Evolutionary conservation across 1,140 invertebrate genomes (phyloP).

Genomic region (Diachasmimorpha longicaudata): DNA sequence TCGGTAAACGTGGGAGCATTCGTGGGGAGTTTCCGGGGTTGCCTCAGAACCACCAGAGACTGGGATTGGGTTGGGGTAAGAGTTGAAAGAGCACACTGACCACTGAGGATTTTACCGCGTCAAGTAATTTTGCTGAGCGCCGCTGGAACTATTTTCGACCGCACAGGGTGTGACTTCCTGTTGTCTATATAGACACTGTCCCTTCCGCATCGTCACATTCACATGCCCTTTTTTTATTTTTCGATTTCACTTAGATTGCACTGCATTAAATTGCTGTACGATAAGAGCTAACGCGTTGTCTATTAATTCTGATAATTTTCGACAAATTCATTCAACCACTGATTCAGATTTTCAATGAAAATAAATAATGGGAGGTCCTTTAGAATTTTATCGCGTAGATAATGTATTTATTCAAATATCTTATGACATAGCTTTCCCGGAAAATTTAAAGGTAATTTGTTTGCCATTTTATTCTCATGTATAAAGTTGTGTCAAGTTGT

Average conservation of each 20-base stretch:
- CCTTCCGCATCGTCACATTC: not conserved
- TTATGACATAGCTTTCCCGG: too few relatives aligned
- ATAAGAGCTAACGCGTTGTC: too few relatives aligned
- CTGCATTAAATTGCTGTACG: too few relatives aligned
- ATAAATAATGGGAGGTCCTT: too few relatives aligned
- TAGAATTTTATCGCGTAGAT: too few relatives aligned
- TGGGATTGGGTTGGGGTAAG: not conserved
- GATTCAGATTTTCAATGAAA: too few relatives aligned
- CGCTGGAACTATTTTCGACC: slow-evolving; percentile 8
- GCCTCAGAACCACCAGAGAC: not conserved
- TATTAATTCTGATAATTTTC: too few relatives aligned
- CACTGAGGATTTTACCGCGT: slow-evolving; percentile 17
- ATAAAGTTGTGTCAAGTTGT: too few relatives aligned
- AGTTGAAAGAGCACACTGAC: slow-evolving; percentile 18
- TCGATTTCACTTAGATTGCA: not conserved
- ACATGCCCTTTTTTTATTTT: not conserved
- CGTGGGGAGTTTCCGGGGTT: slow-evolving; percentile 15
- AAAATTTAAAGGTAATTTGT: too few relatives aligned
- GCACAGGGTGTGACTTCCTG: slow-evolving; percentile 3
- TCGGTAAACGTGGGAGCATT: slow-evolving; percentile 14
- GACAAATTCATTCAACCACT: too few relatives aligned
- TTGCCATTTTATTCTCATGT: too few relatives aligned
- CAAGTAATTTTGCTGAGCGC: slow-evolving; percentile 17
- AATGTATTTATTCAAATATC: too few relatives aligned
- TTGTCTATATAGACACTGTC: not conserved